Evolutionary conservation across 2,113 vertebrate genomes (phyloP), one percentile per base, ranked within the genome.

Genomic region (Calyptommatus sinebrachiatus): DNA sequence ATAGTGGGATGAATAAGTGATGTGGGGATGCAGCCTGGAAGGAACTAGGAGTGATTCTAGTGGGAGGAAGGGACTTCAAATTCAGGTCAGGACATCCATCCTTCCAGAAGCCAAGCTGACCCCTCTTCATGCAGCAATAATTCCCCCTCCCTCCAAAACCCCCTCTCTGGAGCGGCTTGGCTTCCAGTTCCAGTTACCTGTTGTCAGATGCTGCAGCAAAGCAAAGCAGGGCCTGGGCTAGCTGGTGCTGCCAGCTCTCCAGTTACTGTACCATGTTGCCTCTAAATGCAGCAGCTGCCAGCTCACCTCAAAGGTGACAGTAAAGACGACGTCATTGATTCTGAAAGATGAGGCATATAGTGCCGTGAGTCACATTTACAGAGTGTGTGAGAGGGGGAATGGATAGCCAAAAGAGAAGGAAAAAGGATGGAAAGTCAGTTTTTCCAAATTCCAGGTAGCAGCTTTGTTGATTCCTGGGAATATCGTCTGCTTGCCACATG

Each of bases 271-370:
- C 11, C 35, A 29, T 31, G 48, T 21, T 57, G 46, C 65, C 31
- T 24, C 61, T 73, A 16, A 24, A 26, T 80, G 79, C 79, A 75
- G 63, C 60, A 29, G 24, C 8, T 75, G 79, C 72, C 65, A 69
- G 63, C 18, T 68, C 50, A 69, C 65, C 72, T 75, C 71, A 66
- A 20, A 81, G 72, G 79, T 61, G 65, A 60, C 68, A 74, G 60
- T 45, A 73, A 80, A 67, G 24, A 16, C 22, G 21, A 74, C 48
- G 63, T 74, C 71, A 68, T 5, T 75, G 21, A 41, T 68, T 57
- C 31, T 60, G 28, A 69, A 75, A 68, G 26, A 16, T 68, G 71
- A 68, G 48, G 71, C 45, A 67, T 18, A 73, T 72, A 41, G 3
- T 57, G 18, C 71, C 79, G 5, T 67, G 46, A 80, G 79, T 73